A percentile compares a stretch with the other conserved stretches of the same genome.
These are phyloP conservation scores for Girardinus metallicus DNA, from an alignment of 2,797 vertebrate species.

Conservation along the genomic window DNA sequence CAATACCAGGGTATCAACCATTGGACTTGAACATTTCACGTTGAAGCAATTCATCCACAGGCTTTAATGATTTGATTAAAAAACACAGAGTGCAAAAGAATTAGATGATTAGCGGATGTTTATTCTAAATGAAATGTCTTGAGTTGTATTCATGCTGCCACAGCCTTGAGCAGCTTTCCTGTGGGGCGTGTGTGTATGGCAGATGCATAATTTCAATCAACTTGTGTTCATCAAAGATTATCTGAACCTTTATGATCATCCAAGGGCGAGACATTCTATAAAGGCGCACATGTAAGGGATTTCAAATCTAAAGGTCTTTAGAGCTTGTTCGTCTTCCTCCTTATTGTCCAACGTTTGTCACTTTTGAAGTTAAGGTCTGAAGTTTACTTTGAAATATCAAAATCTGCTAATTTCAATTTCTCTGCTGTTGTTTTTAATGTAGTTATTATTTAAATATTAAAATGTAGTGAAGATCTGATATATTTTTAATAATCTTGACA, in stretches of 20 bases:
- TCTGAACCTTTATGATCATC: constrained; percentile 18
- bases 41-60: neutral
- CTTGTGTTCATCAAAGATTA: constrained; percentile 14
- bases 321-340: neutral
- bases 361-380: constrained; percentile 6
- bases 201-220: constrained; percentile 17
- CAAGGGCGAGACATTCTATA: constrained; percentile 10
- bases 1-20: constrained; percentile 4
- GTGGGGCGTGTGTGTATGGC: neutral
- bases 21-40: constrained; percentile 5
- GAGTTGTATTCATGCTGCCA: neutral
- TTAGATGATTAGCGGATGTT: constrained; percentile 3
- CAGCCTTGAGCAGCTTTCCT: constrained; percentile 17
- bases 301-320: constrained; percentile 5
- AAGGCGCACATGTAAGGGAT: neutral
- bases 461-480: neutral
- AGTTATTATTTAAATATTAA: neutral
- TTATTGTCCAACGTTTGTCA: neutral
- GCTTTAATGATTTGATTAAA: constrained; percentile 20
- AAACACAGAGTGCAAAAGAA: neutral
- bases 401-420: neutral
- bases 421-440: neutral
- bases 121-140: neutral
- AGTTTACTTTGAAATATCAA: neutral
- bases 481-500: neutral